These are phyloP conservation scores for Hycleus cichorii DNA, from an alignment of 1,140 invertebrate genomes.

Conservation along the genomic window DNA sequence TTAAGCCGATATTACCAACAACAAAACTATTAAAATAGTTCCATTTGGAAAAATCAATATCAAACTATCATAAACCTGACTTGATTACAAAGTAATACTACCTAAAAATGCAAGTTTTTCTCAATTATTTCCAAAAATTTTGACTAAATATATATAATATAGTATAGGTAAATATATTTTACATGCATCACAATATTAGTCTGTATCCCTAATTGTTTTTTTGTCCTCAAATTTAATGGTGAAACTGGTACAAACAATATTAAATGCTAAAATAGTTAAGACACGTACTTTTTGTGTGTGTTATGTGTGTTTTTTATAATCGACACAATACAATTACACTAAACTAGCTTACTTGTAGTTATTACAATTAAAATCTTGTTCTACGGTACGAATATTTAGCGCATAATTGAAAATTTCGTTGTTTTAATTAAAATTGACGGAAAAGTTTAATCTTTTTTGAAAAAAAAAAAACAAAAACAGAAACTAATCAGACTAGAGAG, in stretches of 20 bases:
- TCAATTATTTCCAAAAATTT: conserved; percentile 7
- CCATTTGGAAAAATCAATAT: neutral
- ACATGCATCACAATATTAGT: conserved; percentile 38
- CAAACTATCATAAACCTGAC: conserved; percentile 20
- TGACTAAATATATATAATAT: too few relatives aligned
- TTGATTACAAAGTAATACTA: conserved; percentile 32
- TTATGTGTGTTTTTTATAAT: conserved; percentile 16
- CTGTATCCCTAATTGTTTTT: conserved; percentile 16
- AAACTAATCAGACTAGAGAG: conserved; percentile 1
- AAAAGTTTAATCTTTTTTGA: neutral
- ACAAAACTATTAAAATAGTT: neutral
- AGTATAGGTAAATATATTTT: conserved; percentile 26
- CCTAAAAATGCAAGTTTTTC: conserved; percentile 36
- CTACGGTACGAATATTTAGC: conserved; percentile 13
- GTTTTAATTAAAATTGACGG: neutral
- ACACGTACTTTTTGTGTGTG: conserved; percentile 23
- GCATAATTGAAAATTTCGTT: conserved; percentile 4
- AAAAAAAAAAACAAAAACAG: conserved; percentile 1
- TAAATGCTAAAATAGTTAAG: conserved; percentile 36
- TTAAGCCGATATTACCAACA: conserved; percentile 4
- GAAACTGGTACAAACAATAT: conserved; percentile 22
- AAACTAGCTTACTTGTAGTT: conserved; percentile 3
- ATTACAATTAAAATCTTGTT: conserved; percentile 10
- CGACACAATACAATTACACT: conserved; percentile 30
- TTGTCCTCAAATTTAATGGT: neutral